Evolutionary conservation across 2,113 vertebrate species (phyloP).

Genomic region (Microtus ochrogaster): DNA sequence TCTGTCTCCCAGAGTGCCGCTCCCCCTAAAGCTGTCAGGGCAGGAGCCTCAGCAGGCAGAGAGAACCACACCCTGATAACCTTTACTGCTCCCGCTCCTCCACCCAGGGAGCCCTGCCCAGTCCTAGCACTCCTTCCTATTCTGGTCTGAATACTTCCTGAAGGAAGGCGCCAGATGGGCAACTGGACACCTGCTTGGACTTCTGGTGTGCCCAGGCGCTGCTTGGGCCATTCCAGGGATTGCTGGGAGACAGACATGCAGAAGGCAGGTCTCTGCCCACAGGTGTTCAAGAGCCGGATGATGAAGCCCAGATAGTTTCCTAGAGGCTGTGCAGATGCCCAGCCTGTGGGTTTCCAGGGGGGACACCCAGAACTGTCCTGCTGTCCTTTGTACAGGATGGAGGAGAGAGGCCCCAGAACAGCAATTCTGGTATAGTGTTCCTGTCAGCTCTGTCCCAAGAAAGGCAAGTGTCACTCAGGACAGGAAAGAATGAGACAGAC

Average conservation of each 20-base stretch:
- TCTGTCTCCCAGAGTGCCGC: background rate
- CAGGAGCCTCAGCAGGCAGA: background rate
- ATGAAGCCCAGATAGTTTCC: background rate
- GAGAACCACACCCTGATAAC: background rate
- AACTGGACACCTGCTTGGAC: too few species aligned
- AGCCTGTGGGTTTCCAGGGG: background rate
- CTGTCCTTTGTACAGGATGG: background rate
- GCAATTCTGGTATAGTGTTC: too few species aligned
- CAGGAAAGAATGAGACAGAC: accelerated
- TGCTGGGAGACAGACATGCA: accelerated
- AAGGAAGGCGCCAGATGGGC: background rate
- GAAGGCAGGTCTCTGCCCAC: background rate
- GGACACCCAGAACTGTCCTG: background rate
- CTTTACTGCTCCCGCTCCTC: background rate
- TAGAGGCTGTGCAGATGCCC: background rate
- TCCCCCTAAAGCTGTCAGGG: background rate
- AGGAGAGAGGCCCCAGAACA: background rate
- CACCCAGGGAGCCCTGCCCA: background rate
- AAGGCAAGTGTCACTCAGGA: background rate
- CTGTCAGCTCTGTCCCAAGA: background rate
- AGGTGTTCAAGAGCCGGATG: background rate
- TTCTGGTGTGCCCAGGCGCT: too few species aligned
- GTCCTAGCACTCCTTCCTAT: background rate
- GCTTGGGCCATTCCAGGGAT: background rate
- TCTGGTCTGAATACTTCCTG: background rate